These are phyloP conservation scores for Brachionus rubens DNA, from an alignment of 1,140 invertebrate species.

Conservation along the genomic window DNA sequence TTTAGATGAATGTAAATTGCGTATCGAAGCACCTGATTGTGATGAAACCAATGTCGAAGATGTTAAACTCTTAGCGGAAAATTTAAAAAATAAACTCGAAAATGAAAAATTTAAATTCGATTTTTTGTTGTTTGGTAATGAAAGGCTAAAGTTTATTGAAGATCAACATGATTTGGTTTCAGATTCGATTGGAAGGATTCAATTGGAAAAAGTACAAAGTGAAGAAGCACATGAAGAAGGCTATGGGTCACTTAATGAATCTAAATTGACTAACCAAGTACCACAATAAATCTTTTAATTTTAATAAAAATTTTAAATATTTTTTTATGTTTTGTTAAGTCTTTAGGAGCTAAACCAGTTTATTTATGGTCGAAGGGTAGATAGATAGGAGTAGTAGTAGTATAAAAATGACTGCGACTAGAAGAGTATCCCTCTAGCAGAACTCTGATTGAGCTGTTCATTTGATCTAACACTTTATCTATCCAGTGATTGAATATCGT, in stretches of 20 bases:
- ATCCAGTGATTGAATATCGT: too few relatives aligned
- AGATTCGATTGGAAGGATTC: constrained; percentile 13
- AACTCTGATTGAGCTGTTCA: too few relatives aligned
- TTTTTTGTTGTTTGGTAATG: neutral
- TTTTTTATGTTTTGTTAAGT: too few relatives aligned
- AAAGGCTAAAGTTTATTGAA: neutral
- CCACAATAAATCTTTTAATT: neutral
- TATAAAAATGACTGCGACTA: too few relatives aligned
- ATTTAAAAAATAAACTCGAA: neutral
- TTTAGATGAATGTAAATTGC: neutral
- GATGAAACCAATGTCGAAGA: constrained; percentile 5
- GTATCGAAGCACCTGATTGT: neutral
- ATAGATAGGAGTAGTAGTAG: too few relatives aligned
- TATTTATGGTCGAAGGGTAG: too few relatives aligned
- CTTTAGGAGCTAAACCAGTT: too few relatives aligned
- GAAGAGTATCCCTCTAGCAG: too few relatives aligned
- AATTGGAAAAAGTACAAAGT: neutral
- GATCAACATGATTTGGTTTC: neutral
- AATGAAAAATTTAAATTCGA: neutral
- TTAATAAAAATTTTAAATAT: too few relatives aligned
- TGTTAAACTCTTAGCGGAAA: neutral
- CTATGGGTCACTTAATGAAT: neutral
- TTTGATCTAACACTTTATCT: too few relatives aligned
- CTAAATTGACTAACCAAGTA: neutral
- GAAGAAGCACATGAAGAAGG: constrained; percentile 12